These are phyloP conservation scores for Helicolenus hilgendorfi DNA, from an alignment of 2,797 vertebrate species.

Conservation along the genomic window DNA sequence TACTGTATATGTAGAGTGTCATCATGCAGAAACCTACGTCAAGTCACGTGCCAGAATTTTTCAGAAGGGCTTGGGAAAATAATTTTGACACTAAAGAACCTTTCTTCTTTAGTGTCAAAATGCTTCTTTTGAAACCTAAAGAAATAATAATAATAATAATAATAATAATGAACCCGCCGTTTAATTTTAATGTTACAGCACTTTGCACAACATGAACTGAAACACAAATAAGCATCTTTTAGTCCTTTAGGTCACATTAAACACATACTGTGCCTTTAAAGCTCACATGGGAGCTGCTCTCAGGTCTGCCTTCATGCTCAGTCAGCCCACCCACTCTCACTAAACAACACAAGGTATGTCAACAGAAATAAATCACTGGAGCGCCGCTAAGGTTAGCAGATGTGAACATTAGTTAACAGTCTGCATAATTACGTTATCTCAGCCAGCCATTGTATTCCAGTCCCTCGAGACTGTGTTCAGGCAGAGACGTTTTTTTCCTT, in stretches of 20 bases:
- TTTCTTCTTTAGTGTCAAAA: no score
- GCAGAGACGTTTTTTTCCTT: slow-evolving; percentile 13
- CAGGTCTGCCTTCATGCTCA: slow-evolving; percentile 12
- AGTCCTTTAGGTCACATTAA: background rate
- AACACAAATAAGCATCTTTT: background rate
- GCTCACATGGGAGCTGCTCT: background rate
- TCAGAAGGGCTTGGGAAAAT: no score
- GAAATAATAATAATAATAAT: no score
- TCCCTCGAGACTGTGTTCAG: slow-evolving; percentile 34
- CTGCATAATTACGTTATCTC: slow-evolving; percentile 71
- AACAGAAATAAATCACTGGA: slow-evolving; percentile 44
- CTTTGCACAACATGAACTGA: background rate
- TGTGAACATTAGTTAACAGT: slow-evolving; percentile 75
- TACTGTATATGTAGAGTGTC: no score
- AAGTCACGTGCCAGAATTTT: no score
- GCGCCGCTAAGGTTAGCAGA: slow-evolving; percentile 66
- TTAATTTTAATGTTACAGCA: background rate
- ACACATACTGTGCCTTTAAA: background rate
- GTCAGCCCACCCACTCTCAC: slow-evolving; percentile 8
- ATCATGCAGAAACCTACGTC: no score
- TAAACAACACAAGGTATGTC: slow-evolving; percentile 45
- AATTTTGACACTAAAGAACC: no score
- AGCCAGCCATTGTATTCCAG: slow-evolving; percentile 46
- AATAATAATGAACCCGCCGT: no score
- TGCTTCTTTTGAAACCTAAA: no score